A percentile compares a stretch with the other conserved stretches of the same genome.
Evolutionary conservation across 2,888 invertebrate genomes (phyloP).

Genomic region (Erebia ligea): DNA sequence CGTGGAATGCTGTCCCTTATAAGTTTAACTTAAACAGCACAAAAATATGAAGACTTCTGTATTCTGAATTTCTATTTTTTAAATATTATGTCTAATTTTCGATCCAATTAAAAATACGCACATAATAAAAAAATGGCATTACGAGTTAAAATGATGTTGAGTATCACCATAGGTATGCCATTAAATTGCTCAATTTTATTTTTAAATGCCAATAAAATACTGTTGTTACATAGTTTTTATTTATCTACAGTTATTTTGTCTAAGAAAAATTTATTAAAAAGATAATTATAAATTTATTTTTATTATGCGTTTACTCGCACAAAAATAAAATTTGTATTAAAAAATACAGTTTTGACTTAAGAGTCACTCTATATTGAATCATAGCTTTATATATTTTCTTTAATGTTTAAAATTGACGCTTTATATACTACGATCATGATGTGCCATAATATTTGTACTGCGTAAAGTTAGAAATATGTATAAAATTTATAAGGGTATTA

Average conservation of each 20-base stretch:
- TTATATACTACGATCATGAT: neutral
- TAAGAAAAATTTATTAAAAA: neutral
- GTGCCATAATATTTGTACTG: slow-evolving; percentile 8
- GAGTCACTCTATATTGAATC: neutral
- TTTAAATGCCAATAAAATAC: neutral
- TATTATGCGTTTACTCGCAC: neutral
- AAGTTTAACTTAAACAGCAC: neutral
- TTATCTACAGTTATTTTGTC: neutral
- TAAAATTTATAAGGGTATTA: slow-evolving; percentile 6
- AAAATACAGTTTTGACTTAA: neutral
- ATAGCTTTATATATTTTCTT: neutral
- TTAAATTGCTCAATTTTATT: slow-evolving; percentile 11
- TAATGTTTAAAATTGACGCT: neutral
- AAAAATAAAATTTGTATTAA: neutral
- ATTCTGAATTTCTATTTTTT: neutral
- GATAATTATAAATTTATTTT: neutral
- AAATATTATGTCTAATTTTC: neutral
- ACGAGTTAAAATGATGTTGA: slow-evolving; percentile 2
- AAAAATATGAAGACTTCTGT: neutral
- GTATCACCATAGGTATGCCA: neutral
- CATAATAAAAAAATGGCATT: neutral
- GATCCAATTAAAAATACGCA: neutral
- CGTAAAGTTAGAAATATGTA: slow-evolving; percentile 9
- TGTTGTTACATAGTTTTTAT: neutral
- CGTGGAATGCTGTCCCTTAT: no score